These are phyloP conservation scores for Brachypteracias leptosomus DNA, from an alignment of 2,113 vertebrate genomes.

Conservation along the genomic window DNA sequence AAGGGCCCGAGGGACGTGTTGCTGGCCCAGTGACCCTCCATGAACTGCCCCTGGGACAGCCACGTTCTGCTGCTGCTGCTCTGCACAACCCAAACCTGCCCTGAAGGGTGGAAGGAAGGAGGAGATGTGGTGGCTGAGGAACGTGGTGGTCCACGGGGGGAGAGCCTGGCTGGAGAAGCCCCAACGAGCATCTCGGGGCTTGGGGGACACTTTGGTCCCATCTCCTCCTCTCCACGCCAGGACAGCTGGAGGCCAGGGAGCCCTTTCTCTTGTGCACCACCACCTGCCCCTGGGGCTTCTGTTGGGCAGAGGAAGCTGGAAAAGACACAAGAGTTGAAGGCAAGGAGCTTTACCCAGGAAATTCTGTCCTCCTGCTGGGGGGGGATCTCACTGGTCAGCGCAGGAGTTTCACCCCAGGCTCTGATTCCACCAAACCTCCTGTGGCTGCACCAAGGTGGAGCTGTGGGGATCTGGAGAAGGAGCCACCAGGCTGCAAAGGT, in stretches of 20 bases:
- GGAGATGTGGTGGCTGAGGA: accelerated
- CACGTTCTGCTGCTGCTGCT: accelerated
- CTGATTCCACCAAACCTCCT: accelerated
- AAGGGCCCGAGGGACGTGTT: background rate
- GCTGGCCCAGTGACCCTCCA: background rate
- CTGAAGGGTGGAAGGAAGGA: background rate
- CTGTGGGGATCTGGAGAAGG: accelerated
- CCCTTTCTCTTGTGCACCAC: accelerated
- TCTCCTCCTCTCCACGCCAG: accelerated
- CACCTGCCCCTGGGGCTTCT: accelerated
- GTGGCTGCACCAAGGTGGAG: accelerated
- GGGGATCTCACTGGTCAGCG: accelerated
- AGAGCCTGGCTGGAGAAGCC: background rate
- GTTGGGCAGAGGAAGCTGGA: background rate
- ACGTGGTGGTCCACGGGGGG: background rate
- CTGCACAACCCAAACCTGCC: background rate
- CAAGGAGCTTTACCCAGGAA: accelerated
- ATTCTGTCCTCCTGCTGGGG: accelerated
- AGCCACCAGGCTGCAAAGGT: accelerated
- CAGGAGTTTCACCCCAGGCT: background rate
- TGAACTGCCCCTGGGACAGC: background rate
- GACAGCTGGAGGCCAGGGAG: accelerated
- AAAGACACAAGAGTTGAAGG: accelerated
- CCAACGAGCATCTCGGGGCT: accelerated
- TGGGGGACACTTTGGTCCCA: accelerated